phyloP scores from a whole-genome alignment of 2,888 invertebrate species.

The Ephialtes manifestator region DNA sequence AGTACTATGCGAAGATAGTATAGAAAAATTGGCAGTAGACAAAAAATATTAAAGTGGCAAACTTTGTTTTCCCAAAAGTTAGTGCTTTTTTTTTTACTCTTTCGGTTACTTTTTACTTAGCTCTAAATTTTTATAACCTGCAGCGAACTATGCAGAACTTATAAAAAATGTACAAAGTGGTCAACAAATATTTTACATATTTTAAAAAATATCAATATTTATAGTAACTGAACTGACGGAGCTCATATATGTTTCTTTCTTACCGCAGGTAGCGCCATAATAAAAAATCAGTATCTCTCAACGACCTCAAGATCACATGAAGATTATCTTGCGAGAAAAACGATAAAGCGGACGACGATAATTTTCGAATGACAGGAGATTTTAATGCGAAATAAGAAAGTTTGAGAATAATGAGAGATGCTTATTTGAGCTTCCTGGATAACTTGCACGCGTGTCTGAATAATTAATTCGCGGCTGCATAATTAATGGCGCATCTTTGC shows the following conservation, averaged over 20 bases:
- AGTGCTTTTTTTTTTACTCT: too few species aligned
- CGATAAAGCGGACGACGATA: constrained; percentile 11
- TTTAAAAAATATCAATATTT: too few species aligned
- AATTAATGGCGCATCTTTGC: constrained; percentile 41
- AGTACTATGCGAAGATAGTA: too few species aligned
- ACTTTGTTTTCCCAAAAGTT: too few species aligned
- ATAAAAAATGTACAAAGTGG: too few species aligned
- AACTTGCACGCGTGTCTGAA: constrained; percentile 25
- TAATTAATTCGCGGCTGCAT: constrained; percentile 47
- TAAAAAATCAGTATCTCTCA: background rate
- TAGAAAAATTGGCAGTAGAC: too few species aligned
- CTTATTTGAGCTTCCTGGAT: constrained; percentile 22
- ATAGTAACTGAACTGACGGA: too few species aligned
- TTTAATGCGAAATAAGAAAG: constrained; percentile 24
- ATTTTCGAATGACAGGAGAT: constrained; percentile 12
- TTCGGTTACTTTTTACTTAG: too few species aligned
- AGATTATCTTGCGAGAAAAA: background rate
- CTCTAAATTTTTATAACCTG: too few species aligned
- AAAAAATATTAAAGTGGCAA: too few species aligned
- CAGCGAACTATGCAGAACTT: too few species aligned
- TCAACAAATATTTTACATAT: too few species aligned
- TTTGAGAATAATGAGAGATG: background rate
- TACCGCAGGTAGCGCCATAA: background rate
- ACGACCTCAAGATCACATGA: constrained; percentile 37
- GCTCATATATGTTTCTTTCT: background rate